Percentiles rank a stretch among this genome's conserved stretches.
These are phyloP conservation scores for Pristionchus fissidentatus DNA, from an alignment of 2,888 invertebrate species.

Conservation along the genomic window DNA sequence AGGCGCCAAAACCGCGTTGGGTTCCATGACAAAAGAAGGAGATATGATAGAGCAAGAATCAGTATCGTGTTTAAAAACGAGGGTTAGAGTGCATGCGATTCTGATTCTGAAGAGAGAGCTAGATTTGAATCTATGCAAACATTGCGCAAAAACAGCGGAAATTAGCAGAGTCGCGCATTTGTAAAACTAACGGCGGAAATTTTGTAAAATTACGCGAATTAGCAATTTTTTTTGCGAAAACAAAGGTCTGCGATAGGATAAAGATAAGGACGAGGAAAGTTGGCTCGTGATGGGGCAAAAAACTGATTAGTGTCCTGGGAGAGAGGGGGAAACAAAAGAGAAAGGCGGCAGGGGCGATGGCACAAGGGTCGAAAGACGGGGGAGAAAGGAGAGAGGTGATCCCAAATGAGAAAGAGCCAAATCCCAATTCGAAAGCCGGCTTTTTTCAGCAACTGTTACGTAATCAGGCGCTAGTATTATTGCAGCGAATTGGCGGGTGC, in stretches of 20 bases:
- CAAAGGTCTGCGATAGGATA: neutral
- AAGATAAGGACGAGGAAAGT: constrained; percentile 11
- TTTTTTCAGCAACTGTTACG: neutral
- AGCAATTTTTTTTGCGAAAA: too few species aligned
- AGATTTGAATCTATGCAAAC: too few species aligned
- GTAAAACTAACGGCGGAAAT: neutral
- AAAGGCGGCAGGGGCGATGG: neutral
- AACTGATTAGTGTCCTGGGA: constrained; percentile 7
- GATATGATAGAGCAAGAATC: too few species aligned
- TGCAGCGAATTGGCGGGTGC: neutral
- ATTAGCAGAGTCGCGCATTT: too few species aligned
- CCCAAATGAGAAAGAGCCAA: neutral
- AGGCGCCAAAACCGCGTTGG: too few species aligned
- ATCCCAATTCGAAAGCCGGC: constrained; percentile 13
- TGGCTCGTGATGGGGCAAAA: neutral
- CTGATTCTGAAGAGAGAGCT: too few species aligned
- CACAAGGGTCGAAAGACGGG: too few species aligned
- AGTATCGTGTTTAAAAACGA: too few species aligned
- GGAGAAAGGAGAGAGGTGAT: neutral
- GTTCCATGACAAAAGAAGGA: too few species aligned
- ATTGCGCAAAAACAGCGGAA: neutral
- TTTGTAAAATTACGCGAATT: neutral
- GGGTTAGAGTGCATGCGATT: too few species aligned
- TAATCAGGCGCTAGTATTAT: neutral
- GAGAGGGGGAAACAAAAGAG: neutral